phyloP scores from a whole-genome alignment of 2,888 invertebrate genomes.

The Adineta ricciae region DNA sequence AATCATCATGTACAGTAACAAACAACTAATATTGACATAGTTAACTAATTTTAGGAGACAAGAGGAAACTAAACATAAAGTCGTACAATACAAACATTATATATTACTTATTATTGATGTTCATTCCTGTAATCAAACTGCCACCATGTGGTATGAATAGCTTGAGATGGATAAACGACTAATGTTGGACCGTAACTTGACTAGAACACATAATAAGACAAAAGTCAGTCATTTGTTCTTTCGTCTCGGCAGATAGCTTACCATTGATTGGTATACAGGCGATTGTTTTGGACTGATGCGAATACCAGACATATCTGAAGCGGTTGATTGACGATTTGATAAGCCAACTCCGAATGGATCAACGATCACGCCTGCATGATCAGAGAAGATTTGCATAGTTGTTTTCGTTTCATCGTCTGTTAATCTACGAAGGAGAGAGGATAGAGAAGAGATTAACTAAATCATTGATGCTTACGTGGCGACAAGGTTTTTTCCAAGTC shows the following conservation, averaged over 20 bases:
- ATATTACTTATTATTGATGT: background rate
- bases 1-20: background rate
- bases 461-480: background rate
- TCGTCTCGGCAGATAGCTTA: too few relatives aligned
- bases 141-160: constrained; percentile 8
- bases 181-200: background rate
- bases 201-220: background rate
- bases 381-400: background rate
- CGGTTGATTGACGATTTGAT: background rate
- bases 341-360: background rate
- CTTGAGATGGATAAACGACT: background rate
- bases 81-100: background rate
- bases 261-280: background rate
- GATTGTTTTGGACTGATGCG: constrained; percentile 14
- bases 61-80: background rate
- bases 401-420: background rate
- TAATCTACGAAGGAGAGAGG: background rate
- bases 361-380: background rate
- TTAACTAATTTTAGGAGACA: background rate
- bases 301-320: background rate
- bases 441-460: background rate
- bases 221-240: background rate
- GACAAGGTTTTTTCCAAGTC: background rate
- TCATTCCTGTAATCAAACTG: background rate
- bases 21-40: background rate